These are phyloP conservation scores for Phoxinus dragarum DNA, from an alignment of 2,797 vertebrate species.

Conservation along the genomic window DNA sequence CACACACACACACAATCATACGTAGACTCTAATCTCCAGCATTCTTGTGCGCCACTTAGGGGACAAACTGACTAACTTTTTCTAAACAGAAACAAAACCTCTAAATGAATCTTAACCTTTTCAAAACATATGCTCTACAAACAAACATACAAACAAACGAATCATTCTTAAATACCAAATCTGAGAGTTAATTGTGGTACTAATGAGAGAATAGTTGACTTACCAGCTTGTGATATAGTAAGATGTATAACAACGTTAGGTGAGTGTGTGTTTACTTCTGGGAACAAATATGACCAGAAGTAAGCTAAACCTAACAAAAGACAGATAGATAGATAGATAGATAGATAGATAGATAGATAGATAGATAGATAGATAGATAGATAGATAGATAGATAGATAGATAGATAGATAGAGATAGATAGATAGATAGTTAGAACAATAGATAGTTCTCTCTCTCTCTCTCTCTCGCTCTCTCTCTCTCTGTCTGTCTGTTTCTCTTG, in stretches of 20 bases:
- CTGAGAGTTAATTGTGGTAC: neutral
- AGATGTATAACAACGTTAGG: no score
- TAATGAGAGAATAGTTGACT: neutral
- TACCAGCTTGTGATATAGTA: neutral
- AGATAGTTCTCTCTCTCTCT: neutral
- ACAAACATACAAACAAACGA: no score
- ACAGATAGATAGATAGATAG: no score
- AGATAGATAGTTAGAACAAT: no score
- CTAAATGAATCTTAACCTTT: neutral
- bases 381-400: no score
- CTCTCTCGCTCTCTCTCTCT: neutral
- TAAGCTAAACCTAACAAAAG: neutral
- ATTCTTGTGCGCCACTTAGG: slow-evolving; percentile 47
- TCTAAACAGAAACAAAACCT: neutral
- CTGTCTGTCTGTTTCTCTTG: slow-evolving; percentile 3
- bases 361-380: no score
- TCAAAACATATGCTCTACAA: neutral
- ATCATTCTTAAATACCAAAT: neutral
- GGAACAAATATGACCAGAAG: no score
- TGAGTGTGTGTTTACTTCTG: no score
- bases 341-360: no score
- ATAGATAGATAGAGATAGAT: no score
- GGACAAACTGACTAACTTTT: slow-evolving; percentile 46
- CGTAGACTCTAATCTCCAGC: slow-evolving; percentile 33
- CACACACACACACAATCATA: slow-evolving; percentile 24